Evolutionary conservation across 2,797 vertebrate genomes (phyloP), one percentile per base, ranked within the genome.

Genomic region (Chaenodraco wilsoni): DNA sequence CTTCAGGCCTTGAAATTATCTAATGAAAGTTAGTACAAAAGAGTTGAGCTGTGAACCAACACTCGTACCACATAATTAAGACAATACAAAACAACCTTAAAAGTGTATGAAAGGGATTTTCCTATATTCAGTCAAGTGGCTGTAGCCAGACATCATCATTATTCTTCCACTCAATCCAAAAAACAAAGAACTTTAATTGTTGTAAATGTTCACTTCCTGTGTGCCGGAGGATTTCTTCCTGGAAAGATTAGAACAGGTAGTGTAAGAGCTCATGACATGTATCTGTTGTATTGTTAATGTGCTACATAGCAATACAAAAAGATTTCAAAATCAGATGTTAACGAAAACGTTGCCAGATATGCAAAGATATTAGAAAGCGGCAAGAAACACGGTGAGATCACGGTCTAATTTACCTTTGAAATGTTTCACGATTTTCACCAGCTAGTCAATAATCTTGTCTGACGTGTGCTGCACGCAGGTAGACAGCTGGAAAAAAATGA

Each of bases 11-110:
- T 68, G 15, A 65, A 73, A 79, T 72, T 0, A 64, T 69, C 33
- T 56, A 59, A 87, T 58, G 19, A 81, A 66, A 78, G 48, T 65
- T 70, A 61, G 46, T 66, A 70, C 60, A 64, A 31, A 64, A 83
- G 58, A 69, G 60, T 74, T 64, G 23, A 60, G 49, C 9, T 52
- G 33, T 37, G 43, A 45, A 68, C 55, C 63, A 71, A 60, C 72
- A 72, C 57, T 60, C 2, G 9, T 43, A 79, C 60, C 65, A 73
- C 55, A 41, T 74, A 76, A 77, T 76, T 74, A 81, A 27, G 3
- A 27, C 23, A 27, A 27, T 27, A 27, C 23, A 27, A 27, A 27
- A 27, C 23, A 27, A 27, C 23, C 23, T 27, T 27, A 27, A 27
- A 75, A 69, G 21, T 31, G 66, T 61, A 21, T 66, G 52, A 69